A percentile compares a stretch with the other conserved stretches of the same genome.
Conservation (phyloP, 2,888 invertebrate genomes). For the Chironomus riparius region DNA sequence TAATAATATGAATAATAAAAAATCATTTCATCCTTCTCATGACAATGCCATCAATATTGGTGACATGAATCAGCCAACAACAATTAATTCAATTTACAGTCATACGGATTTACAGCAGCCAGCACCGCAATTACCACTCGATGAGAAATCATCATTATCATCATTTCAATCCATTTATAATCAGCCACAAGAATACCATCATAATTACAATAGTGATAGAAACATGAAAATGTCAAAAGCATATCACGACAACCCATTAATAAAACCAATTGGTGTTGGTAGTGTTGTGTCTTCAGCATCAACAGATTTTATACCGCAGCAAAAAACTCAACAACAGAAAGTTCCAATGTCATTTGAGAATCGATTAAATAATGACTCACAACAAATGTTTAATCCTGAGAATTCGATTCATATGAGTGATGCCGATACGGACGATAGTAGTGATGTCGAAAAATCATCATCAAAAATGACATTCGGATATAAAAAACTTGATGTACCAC, state of each 20-base stretch:
- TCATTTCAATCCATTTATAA: slow-evolving; percentile 7
- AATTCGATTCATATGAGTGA: slow-evolving; percentile 5
- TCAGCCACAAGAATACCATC: slow-evolving; percentile 14
- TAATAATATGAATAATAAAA: background rate
- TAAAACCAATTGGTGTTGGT: background rate
- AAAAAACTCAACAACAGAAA: background rate
- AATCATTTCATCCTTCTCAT: background rate
- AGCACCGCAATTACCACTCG: slow-evolving; percentile 3
- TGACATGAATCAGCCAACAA: slow-evolving; percentile 7
- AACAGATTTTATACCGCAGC: background rate
- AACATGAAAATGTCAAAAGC: slow-evolving; percentile 15
- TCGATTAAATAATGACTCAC: slow-evolving; percentile 6
- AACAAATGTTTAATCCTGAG: background rate
- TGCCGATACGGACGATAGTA: background rate
- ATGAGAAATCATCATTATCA: background rate
- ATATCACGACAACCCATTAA: background rate
- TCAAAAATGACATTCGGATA: background rate
- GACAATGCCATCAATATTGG: slow-evolving; percentile 14
- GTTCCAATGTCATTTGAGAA: background rate
- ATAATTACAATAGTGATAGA: slow-evolving; percentile 3
- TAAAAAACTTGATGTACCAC: too few species aligned
- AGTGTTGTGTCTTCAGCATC: too few species aligned
- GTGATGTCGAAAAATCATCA: slow-evolving; percentile 4
- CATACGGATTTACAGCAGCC: background rate
- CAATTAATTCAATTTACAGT: slow-evolving; percentile 26